These are phyloP conservation scores for Autographa gamma DNA, from an alignment of 2,888 invertebrate genomes.

Conservation along the genomic window DNA sequence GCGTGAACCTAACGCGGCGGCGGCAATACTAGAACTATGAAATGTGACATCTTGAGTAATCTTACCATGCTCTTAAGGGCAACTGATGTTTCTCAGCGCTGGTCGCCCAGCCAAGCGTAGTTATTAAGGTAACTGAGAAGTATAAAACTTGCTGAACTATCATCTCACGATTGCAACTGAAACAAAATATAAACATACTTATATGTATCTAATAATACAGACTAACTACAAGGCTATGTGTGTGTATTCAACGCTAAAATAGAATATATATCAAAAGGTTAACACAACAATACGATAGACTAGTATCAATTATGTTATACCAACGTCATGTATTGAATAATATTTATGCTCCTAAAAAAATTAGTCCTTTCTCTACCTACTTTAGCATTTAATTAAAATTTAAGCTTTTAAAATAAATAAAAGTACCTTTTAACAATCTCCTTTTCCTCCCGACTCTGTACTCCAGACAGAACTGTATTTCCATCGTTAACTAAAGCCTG, in stretches of 20 bases:
- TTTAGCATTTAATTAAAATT: too few species aligned
- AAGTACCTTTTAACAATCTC: slow-evolving; percentile 73
- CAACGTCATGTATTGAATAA: too few species aligned
- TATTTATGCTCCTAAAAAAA: too few species aligned
- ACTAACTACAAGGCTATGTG: too few species aligned
- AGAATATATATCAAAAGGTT: too few species aligned
- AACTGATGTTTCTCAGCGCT: slow-evolving; percentile 77
- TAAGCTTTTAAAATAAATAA: not conserved
- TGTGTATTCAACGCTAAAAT: too few species aligned
- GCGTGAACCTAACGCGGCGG: too few species aligned
- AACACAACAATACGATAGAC: too few species aligned
- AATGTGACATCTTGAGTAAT: not conserved
- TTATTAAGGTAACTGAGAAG: slow-evolving; percentile 71
- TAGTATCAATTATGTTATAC: too few species aligned
- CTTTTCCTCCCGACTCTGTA: slow-evolving; percentile 61
- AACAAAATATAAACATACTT: slow-evolving; percentile 12
- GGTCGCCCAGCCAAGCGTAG: slow-evolving; percentile 76
- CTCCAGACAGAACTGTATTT: slow-evolving; percentile 64
- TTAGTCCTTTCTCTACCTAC: too few species aligned
- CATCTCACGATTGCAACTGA: slow-evolving; percentile 76
- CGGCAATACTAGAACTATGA: too few species aligned
- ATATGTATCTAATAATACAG: too few species aligned
- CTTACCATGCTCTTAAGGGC: slow-evolving; percentile 81
- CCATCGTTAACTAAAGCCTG: slow-evolving; percentile 69
- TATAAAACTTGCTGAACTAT: slow-evolving; percentile 68